Base-by-base conservation (phyloP, 2,797 vertebrate genomes). In the Chaetophractus vellerosus region DNA sequence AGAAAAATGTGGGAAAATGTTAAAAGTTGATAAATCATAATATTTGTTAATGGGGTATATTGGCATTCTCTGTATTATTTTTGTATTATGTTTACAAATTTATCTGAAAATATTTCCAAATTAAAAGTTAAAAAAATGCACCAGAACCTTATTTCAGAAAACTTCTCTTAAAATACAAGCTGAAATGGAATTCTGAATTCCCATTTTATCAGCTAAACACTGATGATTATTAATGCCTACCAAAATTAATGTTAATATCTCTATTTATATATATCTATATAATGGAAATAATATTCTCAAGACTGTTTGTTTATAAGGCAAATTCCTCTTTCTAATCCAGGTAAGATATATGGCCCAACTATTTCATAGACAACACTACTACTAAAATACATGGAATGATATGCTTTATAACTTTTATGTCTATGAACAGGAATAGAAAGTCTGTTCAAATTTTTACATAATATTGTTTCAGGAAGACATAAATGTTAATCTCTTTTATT, bases 401-500 rank as follows among this genome's bases (percentile, higher is more conserved):
- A 72, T 85, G 33, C 59, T 78, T 64, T 48, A 69, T 33, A 74
- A 74, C 15, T 78, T 71, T 88, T 82, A 88, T 38, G 9, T 78
- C 64, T 64, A 64, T 55, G 23, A 83, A 91, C 64, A 88, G 64
- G 48, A 93, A 81, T 63, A 88, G 28, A 88, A 88, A 33, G 23
- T 85, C 36, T 76, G 31, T 76, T 95, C 68, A 78, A 78, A 69
- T 95, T 96, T 93, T 36, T 59, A 41, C 6, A n/a, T 76, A 91
- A 55, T 33, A 52, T 79, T 79, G 57, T 95, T 92, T 85, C 26
- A 89, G 52, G 24, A 33, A 91, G 93, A 91, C 9, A 72, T 57
- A 82, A 93, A 83, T 80, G 15, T 90, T 87, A 89, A 78, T 33
- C 23, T 88, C 36, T 79, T 96, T 68, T 91, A 69, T 85, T 93